Evolutionary conservation across 2,113 vertebrate genomes (phyloP), one percentile per base, ranked within the genome.

Genomic region (Lipotes vexillifer): DNA sequence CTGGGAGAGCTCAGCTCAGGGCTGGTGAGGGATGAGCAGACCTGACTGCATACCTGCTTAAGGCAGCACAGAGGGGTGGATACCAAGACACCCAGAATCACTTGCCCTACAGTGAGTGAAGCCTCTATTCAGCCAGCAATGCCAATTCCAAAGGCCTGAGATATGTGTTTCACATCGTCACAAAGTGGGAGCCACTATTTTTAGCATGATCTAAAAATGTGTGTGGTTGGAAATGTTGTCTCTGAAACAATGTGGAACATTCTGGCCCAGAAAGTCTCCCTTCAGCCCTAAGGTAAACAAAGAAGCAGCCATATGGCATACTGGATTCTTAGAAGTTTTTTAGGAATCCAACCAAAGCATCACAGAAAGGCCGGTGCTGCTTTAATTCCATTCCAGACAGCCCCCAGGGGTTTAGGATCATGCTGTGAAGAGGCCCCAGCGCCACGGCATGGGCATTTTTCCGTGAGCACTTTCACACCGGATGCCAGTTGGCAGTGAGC

Each of bases 31-130:
- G 38, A 1, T 2, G 20, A 91, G 59, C 49, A 57, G 66, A 36
- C 15, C 49, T 8, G 1, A 13, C 29, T 8, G 8, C 46, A 1
- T 5, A 2, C 13, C 5, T 31, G 41, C 31, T 11, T 21, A 21
- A 15, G 46, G 46, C 46, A 10, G 7, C 3, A 0, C 0, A 2
- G 17, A 23, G 25, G 33, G 6, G 25, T 0, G 33, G 15, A 3
- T 0, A 3, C 41, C 6, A 0, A 44, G 38, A 17, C 2, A 27
- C 18, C 31, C 31, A 9, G 23, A 7, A 17, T 1, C 20, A 15
- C 9, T 2, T 4, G 27, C n/a, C 7, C 36, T 13, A 0, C 0
- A 0, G 18, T 0, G 2, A 72, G 21, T 9, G 13, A 21, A 49
- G 33, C 41, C 33, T 5, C 10, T 5, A 8, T 31, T 31, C 41